A percentile compares a stretch with the other conserved stretches of the same genome.
Conservation (phyloP, 1,140 invertebrate species). For the Drosophila bocqueti region DNA sequence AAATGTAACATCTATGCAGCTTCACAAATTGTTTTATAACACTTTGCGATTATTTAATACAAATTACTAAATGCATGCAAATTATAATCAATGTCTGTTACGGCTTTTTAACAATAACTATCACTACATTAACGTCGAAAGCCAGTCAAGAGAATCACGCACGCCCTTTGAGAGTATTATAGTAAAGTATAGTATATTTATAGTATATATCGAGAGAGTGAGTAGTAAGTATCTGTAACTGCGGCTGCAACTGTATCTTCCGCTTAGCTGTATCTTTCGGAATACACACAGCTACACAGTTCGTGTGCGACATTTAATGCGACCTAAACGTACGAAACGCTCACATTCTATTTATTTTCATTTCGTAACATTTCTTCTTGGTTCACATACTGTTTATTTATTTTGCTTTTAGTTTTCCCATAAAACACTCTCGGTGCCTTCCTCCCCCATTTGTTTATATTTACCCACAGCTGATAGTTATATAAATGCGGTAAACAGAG, state of each 20-base stretch:
- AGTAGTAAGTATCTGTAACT: not conserved
- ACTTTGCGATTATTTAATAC: conserved; percentile 6
- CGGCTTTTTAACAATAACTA: conserved; percentile 13
- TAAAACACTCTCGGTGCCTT: not conserved
- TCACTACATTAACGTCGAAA: conserved; percentile 14
- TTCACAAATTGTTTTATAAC: conserved; percentile 12
- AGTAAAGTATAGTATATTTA: not conserved
- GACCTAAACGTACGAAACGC: conserved; percentile 1
- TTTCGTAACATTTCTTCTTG: conserved; percentile 51
- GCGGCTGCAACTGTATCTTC: conserved; percentile 24
- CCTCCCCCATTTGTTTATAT: conserved; percentile 20
- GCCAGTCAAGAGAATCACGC: conserved; percentile 9
- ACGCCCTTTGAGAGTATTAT: conserved; percentile 11
- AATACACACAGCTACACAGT: conserved; percentile 10
- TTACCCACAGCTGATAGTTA: conserved; percentile 34
- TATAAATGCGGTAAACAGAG: conserved; percentile 59
- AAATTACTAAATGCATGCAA: conserved; percentile 14
- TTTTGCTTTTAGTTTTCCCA: conserved; percentile 3
- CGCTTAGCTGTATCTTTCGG: conserved; percentile 21
- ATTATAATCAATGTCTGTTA: conserved; percentile 14
- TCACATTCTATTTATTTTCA: conserved; percentile 54
- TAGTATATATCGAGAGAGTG: not conserved
- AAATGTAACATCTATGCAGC: not conserved
- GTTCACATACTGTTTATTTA: not conserved
- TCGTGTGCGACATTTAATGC: conserved; percentile 38